Evolutionary conservation across 2,113 vertebrate species (phyloP).

Genomic region (Dipodomys spectabilis): DNA sequence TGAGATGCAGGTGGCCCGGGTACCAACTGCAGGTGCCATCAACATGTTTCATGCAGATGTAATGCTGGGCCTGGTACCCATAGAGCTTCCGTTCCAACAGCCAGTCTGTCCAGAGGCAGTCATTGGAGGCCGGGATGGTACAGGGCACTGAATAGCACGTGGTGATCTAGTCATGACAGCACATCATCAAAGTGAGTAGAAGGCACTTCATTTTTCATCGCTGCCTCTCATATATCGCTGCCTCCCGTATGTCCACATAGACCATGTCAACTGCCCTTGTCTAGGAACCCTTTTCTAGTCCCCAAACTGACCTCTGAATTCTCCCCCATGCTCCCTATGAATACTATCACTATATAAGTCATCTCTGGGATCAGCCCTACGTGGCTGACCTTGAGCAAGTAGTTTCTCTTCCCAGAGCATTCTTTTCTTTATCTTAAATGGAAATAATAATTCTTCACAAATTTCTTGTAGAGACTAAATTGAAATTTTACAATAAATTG

Average conservation of each 20-base stretch:
- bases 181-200: constrained; percentile 44
- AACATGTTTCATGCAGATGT: constrained; percentile 91
- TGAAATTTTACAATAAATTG: constrained; percentile 52
- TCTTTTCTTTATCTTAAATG: constrained; percentile 53
- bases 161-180: constrained; percentile 88
- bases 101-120: constrained; percentile 96
- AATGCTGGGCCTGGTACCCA: constrained; percentile 91
- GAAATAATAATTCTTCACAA: constrained; percentile 9
- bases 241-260: neutral
- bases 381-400: neutral
- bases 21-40: constrained; percentile 95
- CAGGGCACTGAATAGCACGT: constrained; percentile 92
- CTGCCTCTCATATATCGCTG: neutral
- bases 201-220: neutral
- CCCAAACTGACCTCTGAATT: neutral
- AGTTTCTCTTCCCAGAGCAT: constrained; percentile 12
- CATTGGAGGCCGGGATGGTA: constrained; percentile 86
- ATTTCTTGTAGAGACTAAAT: constrained; percentile 35
- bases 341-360: neutral
- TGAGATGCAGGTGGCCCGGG: constrained; percentile 87
- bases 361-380: neutral
- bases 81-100: constrained; percentile 90
- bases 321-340: neutral
- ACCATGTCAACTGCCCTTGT: neutral
- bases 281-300: neutral